Evolutionary conservation across 2,113 vertebrate genomes (phyloP).

Genomic region (Apeltes quadracus): DNA sequence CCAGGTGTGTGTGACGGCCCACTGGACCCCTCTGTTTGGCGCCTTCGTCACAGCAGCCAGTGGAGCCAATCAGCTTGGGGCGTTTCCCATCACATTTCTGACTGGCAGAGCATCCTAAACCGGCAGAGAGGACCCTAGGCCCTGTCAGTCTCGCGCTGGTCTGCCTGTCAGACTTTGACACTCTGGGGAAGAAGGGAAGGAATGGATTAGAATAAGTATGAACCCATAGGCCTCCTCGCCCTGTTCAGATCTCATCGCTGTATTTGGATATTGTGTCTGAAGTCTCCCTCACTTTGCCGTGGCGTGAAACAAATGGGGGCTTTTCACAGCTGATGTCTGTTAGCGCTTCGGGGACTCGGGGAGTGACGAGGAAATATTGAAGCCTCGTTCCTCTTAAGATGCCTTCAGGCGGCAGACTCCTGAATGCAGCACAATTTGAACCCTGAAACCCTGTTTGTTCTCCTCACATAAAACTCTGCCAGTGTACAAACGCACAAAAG

Average conservation of each 20-base stretch:
- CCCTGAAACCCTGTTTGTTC: slow-evolving; percentile 25
- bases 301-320: slow-evolving; percentile 26
- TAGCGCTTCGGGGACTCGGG: slow-evolving; percentile 22
- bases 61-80: background rate
- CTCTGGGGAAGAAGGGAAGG: slow-evolving; percentile 4
- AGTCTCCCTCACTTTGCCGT: slow-evolving; percentile 40
- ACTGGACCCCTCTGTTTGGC: background rate
- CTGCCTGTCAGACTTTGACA: slow-evolving; percentile 43
- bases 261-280: slow-evolving; percentile 37
- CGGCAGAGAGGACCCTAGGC: slow-evolving; percentile 27
- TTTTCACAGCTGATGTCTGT: slow-evolving; percentile 33
- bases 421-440: slow-evolving; percentile 31
- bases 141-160: slow-evolving; percentile 34
- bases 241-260: slow-evolving; percentile 3
- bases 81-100: slow-evolving; percentile 36
- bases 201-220: slow-evolving; percentile 35
- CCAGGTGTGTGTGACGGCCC: slow-evolving; percentile 11
- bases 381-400: slow-evolving; percentile 45
- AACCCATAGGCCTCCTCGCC: slow-evolving; percentile 30
- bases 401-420: slow-evolving; percentile 41
- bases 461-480: slow-evolving; percentile 12
- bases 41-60: slow-evolving; percentile 10
- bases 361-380: slow-evolving; percentile 43
- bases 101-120: slow-evolving; percentile 30
- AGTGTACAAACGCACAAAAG: slow-evolving; percentile 11